These are phyloP conservation scores for Cricetomys ansorgei DNA, from an alignment of 2,113 vertebrate genomes.

Conservation along the genomic window DNA sequence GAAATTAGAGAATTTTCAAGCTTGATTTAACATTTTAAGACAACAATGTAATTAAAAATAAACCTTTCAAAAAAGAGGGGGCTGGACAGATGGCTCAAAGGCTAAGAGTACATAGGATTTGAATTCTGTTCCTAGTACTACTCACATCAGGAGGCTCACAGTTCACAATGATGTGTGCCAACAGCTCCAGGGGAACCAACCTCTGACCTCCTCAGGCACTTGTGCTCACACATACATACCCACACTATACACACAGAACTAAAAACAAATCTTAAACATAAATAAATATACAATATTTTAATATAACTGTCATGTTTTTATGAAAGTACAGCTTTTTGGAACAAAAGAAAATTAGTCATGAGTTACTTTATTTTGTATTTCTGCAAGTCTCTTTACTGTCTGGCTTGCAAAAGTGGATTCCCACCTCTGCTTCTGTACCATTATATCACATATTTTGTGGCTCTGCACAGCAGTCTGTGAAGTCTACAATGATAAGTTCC, in stretches of 20 bases:
- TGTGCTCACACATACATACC: background rate
- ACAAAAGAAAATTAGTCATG: background rate
- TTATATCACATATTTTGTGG: background rate
- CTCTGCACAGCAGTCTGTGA: background rate
- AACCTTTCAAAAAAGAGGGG: background rate
- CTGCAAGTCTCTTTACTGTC: constrained; percentile 2
- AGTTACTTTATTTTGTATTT: constrained; percentile 34
- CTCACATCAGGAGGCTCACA: background rate
- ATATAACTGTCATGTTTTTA: constrained; percentile 26
- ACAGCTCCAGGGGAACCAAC: background rate
- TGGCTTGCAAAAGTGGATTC: background rate
- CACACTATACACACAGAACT: background rate
- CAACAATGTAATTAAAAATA: background rate
- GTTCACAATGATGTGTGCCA: background rate
- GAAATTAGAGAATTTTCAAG: constrained; percentile 50
- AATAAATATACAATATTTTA: background rate
- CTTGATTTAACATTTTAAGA: constrained; percentile 1
- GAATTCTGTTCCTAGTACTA: background rate
- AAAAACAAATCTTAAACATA: background rate
- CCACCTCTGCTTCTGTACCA: background rate
- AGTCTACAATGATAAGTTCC: background rate
- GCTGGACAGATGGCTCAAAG: background rate
- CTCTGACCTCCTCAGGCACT: background rate
- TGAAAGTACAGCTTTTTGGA: constrained; percentile 43
- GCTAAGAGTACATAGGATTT: background rate